Evolutionary conservation across 2,113 vertebrate species (phyloP).

Genomic region (Campylomormyrus tamandua): DNA sequence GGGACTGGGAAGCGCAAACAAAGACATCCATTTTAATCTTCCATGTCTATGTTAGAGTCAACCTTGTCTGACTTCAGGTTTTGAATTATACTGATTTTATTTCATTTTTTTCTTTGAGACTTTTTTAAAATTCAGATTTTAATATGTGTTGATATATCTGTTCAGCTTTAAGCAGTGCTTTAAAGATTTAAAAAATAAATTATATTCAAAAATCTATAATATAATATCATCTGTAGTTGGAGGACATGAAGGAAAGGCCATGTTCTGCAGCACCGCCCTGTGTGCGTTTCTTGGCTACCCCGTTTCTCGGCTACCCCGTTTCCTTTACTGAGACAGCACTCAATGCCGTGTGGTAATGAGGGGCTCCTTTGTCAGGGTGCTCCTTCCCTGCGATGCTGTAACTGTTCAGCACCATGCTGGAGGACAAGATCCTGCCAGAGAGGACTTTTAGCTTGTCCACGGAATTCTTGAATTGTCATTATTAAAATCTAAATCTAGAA

Average conservation of each 20-base stretch:
- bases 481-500: slow-evolving; percentile 52
- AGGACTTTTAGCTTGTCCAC: slow-evolving; percentile 24
- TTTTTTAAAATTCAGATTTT: neutral
- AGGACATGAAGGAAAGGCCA: neutral
- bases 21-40: neutral
- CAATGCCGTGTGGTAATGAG: neutral
- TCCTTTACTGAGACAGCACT: neutral
- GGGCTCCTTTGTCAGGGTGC: neutral
- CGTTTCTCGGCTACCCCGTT: neutral
- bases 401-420: neutral
- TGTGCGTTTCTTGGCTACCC: neutral
- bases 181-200: neutral
- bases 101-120: neutral
- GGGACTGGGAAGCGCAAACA: neutral
- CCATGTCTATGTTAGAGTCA: neutral
- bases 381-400: neutral
- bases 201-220: slow-evolving; percentile 4
- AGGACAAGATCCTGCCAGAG: slow-evolving; percentile 8
- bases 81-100: neutral
- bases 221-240: neutral
- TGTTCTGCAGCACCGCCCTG: neutral
- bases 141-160: neutral
- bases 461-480: slow-evolving; percentile 47
- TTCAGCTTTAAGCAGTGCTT: neutral
- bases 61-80: neutral